Evolutionary conservation across 2,113 vertebrate species (phyloP).

Genomic region (Scortum barcoo): DNA sequence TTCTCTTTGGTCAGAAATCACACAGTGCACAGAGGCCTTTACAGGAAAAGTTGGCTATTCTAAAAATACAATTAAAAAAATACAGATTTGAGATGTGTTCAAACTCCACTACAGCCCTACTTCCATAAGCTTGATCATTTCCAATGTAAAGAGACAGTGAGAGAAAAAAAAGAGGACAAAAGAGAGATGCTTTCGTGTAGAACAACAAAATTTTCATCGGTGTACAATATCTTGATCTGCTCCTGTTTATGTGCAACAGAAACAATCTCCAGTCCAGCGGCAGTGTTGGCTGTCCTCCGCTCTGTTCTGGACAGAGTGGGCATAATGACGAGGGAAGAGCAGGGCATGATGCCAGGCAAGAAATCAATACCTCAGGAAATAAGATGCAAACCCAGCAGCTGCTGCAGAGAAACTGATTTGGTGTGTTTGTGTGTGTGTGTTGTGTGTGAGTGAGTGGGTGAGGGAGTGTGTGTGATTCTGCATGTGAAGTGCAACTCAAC

Average conservation of each 20-base stretch:
- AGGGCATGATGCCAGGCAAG: constrained; percentile 59
- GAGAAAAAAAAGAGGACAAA: not conserved
- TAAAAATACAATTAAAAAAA: not conserved
- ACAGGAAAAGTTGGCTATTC: not conserved
- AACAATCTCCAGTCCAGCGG: constrained; percentile 37
- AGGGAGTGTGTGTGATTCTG: constrained; percentile 23
- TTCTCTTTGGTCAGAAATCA: not conserved
- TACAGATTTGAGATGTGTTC: not conserved
- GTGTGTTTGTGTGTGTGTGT: constrained; percentile 30
- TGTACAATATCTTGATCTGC: constrained; percentile 44
- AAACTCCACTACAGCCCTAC: not conserved
- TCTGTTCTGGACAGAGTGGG: constrained; percentile 56
- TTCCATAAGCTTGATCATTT: not conserved
- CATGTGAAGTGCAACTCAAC: constrained; percentile 54
- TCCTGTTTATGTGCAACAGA: constrained; percentile 53
- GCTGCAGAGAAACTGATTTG: constrained; percentile 58
- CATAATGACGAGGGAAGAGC: constrained; percentile 67
- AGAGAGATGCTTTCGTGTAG: constrained; percentile 18
- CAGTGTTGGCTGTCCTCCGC: constrained; percentile 45
- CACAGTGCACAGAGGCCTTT: not conserved
- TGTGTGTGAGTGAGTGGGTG: constrained; percentile 13
- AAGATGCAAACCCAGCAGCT: constrained; percentile 74
- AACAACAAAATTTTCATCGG: constrained; percentile 38
- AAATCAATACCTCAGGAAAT: constrained; percentile 76
- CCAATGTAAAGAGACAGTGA: not conserved